Percentiles rank a stretch among this genome's conserved stretches.
Conservation (phyloP, 1,140 invertebrate genomes). For the Brachionus rotundiformis region DNA sequence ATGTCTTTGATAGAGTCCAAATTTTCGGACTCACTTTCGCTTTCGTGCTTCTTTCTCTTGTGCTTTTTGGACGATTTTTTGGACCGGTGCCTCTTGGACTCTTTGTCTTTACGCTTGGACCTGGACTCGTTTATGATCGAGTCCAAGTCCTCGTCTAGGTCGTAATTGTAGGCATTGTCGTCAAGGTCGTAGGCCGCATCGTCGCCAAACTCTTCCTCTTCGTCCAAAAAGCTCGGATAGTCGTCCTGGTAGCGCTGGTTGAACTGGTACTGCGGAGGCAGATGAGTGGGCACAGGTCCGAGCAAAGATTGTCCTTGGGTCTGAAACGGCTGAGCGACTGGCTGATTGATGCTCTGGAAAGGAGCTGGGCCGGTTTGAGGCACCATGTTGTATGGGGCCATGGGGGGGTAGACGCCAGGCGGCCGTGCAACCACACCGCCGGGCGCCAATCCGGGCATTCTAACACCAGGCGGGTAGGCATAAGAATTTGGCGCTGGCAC, state of each 20-base stretch:
- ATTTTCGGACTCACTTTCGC: background rate
- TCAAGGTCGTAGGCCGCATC: conserved; percentile 40
- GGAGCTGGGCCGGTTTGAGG: background rate
- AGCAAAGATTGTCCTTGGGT: background rate
- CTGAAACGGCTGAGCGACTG: background rate
- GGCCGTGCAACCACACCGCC: background rate
- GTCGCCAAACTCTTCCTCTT: background rate
- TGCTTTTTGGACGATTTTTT: conserved; percentile 33
- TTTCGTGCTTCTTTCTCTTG: background rate
- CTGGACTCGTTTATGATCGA: conserved; percentile 41
- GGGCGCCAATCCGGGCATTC: background rate
- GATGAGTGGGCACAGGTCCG: conserved; percentile 14
- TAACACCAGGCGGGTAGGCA: background rate
- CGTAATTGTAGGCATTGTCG: conserved; percentile 29
- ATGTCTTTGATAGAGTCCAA: conserved; percentile 4
- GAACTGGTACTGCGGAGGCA: background rate
- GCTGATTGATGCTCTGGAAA: background rate
- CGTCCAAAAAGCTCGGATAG: conserved; percentile 25
- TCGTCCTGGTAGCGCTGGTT: background rate
- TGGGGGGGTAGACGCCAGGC: background rate
- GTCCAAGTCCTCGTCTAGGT: conserved; percentile 32
- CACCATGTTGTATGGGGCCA: background rate
- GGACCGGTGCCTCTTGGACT: background rate
- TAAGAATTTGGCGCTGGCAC: background rate
- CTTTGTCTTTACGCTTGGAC: background rate